Conservation (phyloP, 2,888 invertebrate genomes). For the Schizotus pectinicornis region DNA sequence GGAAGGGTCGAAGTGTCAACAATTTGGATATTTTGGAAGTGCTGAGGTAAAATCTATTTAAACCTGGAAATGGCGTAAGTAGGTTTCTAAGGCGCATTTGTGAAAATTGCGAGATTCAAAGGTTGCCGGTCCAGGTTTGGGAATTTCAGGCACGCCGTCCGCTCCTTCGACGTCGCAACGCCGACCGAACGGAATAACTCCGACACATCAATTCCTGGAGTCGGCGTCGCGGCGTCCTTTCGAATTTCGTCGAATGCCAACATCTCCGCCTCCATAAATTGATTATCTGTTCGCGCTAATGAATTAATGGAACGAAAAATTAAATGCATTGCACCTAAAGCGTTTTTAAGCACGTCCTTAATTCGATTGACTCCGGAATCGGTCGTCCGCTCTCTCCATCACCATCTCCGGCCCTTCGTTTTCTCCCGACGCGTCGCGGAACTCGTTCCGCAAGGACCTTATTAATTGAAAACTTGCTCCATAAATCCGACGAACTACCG, state of each 20-base stretch:
- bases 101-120: too few species aligned
- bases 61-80: too few species aligned
- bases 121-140: too few species aligned
- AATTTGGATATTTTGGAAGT: too few species aligned
- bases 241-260: slow-evolving; percentile 8
- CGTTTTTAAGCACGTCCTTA: slow-evolving; percentile 27
- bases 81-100: too few species aligned
- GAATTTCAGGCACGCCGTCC: too few species aligned
- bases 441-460: slow-evolving; percentile 7
- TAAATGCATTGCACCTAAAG: slow-evolving; percentile 27
- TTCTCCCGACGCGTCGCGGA: slow-evolving; percentile 13
- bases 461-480: slow-evolving; percentile 22
- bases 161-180: too few species aligned
- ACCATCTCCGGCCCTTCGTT: slow-evolving; percentile 11
- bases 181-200: too few species aligned
- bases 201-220: slow-evolving; percentile 5
- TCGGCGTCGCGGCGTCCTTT: neutral
- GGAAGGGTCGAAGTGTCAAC: too few species aligned
- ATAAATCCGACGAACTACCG: neutral
- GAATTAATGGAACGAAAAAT: slow-evolving; percentile 32
- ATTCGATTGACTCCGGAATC: slow-evolving; percentile 26
- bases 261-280: slow-evolving; percentile 16
- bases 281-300: slow-evolving; percentile 27
- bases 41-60: too few species aligned
- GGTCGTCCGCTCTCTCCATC: slow-evolving; percentile 6